A percentile compares a stretch with the other conserved stretches of the same genome.
These are phyloP conservation scores for Tragulus kanchil DNA, from an alignment of 2,113 vertebrate species.

Conservation along the genomic window DNA sequence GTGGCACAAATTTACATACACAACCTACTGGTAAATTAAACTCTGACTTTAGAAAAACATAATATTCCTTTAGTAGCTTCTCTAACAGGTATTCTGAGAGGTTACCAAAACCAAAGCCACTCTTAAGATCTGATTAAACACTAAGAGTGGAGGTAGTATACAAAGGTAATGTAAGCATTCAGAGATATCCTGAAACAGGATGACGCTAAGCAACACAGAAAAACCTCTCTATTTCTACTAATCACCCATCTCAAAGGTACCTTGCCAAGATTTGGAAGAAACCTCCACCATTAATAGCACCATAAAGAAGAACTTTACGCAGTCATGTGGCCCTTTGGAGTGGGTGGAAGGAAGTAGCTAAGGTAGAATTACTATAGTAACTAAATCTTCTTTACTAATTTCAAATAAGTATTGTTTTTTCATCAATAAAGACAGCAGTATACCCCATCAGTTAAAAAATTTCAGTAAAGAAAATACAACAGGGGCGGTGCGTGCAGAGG, in stretches of 20 bases:
- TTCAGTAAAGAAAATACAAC: slow-evolving; percentile 44
- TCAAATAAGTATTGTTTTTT: slow-evolving; percentile 23
- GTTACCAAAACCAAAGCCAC: slow-evolving; percentile 12
- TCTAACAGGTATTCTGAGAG: slow-evolving; percentile 29
- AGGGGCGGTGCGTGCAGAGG: neutral
- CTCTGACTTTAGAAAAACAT: neutral
- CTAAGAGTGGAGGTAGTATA: neutral
- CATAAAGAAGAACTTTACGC: neutral
- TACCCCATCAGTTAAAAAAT: slow-evolving; percentile 16
- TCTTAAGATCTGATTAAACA: slow-evolving; percentile 21
- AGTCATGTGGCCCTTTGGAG: neutral
- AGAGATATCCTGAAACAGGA: neutral
- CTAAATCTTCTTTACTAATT: slow-evolving; percentile 13
- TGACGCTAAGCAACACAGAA: neutral
- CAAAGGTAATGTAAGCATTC: neutral
- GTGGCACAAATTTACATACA: neutral
- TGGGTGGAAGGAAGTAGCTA: neutral
- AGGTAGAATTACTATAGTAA: neutral
- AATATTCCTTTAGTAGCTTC: neutral
- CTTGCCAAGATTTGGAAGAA: neutral
- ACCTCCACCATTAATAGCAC: neutral
- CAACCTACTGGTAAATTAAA: slow-evolving; percentile 16
- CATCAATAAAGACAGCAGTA: neutral
- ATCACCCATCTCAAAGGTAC: neutral
- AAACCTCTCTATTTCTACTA: neutral